These are phyloP conservation scores for Euura saliciscinereae DNA, from an alignment of 1,140 invertebrate genomes.

Conservation along the genomic window DNA sequence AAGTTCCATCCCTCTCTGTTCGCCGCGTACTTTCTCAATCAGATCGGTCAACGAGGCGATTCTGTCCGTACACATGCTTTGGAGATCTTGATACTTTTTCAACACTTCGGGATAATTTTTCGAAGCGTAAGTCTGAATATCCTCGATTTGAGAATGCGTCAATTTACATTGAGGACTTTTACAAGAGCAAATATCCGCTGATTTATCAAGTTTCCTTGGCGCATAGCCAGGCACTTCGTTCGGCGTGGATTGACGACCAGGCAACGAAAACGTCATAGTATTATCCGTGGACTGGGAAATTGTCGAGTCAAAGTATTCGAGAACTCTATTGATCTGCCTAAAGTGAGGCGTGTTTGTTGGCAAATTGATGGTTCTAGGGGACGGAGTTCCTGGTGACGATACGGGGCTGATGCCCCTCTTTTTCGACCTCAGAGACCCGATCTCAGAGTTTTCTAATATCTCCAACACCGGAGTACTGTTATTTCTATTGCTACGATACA, in stretches of 20 bases:
- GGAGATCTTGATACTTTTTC: constrained; percentile 46
- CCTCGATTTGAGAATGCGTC: constrained; percentile 33
- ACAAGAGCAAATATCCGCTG: constrained; percentile 34
- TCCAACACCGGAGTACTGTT: constrained; percentile 46
- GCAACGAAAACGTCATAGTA: constrained; percentile 14
- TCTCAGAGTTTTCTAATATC: constrained; percentile 43
- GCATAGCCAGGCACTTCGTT: constrained; percentile 19
- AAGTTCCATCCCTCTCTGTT: constrained; percentile 39
- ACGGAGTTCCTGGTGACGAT: constrained; percentile 55
- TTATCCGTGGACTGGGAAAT: neutral
- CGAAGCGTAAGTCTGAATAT: constrained; percentile 30
- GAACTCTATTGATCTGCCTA: constrained; percentile 29
- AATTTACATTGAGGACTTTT: constrained; percentile 44
- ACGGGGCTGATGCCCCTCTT: constrained; percentile 44
- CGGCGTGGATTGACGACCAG: constrained; percentile 15
- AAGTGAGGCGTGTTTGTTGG: constrained; percentile 46
- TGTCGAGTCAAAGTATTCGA: constrained; percentile 24
- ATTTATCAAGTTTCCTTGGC: constrained; percentile 14
- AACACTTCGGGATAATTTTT: constrained; percentile 43
- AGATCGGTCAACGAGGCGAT: constrained; percentile 48
- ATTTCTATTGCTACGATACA: constrained; percentile 25
- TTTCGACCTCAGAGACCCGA: constrained; percentile 25
- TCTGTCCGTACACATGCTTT: constrained; percentile 46
- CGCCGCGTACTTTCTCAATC: constrained; percentile 46
- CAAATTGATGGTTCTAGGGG: constrained; percentile 47